phyloP scores from a whole-genome alignment of 2,797 vertebrate genomes.

The Acipenser oxyrinchus region DNA sequence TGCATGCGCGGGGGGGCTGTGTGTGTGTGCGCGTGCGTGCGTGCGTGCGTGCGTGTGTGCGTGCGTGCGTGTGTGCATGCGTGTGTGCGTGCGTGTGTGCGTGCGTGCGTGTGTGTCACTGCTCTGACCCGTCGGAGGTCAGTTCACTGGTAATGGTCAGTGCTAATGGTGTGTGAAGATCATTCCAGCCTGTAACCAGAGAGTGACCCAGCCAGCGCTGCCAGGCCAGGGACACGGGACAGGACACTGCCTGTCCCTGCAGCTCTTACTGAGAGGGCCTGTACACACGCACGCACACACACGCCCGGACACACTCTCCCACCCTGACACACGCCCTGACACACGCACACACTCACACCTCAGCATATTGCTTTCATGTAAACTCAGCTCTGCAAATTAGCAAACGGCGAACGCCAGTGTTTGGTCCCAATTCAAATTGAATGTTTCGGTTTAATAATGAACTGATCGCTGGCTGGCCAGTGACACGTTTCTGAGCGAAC shows the following conservation, averaged over 20 bases:
- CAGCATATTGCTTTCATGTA: background rate
- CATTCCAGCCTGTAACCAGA: no score
- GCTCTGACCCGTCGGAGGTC: no score
- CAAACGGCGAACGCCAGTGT: background rate
- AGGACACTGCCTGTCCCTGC: no score
- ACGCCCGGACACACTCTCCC: background rate
- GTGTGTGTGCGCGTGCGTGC: background rate
- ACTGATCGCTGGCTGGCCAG: background rate
- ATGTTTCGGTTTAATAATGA: background rate
- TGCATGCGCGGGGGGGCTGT: background rate
- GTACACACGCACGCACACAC: background rate
- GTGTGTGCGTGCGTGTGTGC: no score
- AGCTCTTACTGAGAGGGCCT: no score
- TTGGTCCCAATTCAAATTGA: constrained; percentile 4
- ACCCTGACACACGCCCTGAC: background rate
- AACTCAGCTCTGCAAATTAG: background rate
- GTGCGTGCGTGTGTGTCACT: background rate
- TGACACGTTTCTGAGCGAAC: background rate
- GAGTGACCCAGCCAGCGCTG: no score
- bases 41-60: no score
- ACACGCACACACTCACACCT: background rate
- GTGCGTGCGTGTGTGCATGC: background rate
- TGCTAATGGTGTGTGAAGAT: no score
- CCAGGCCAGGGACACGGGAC: no score
- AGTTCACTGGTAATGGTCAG: no score